Base-by-base conservation (phyloP, 1,140 invertebrate genomes). In the Atopsyche davidsoni region DNA sequence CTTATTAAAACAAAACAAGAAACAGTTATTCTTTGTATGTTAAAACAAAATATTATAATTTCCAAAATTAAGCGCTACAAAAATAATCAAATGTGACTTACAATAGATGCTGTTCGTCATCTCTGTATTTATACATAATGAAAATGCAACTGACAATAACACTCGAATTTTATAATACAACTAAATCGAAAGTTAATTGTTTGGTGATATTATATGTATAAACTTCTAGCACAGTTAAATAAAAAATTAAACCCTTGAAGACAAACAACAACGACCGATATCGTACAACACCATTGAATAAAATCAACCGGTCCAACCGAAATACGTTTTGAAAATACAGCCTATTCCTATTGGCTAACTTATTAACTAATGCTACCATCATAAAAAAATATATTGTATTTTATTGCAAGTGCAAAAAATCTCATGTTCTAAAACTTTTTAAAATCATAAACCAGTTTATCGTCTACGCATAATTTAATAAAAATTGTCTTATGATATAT, bases 71-170 rank as follows among this genome's bases (percentile, higher is more conserved):
- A 40, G 6, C 38, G 10, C 24, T 7, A 28, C 6, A n/a, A n/a
- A 28, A 7, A 28, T 31, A 14, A 13, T 35, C 28, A 11, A 28
- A 28, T 28, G 19, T n/a, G 10, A 51, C 48, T 43, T 45, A 51
- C 48, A 51, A 51, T 14, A 51, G 17, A 14, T 44, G n/a, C 7
- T 18, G 24, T 28, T 51, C 48, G 34, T 45, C 42, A 25, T 45
- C 41, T n/a, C 32, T 44, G 18, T 38, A 51, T 14, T 43, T 34
- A 28, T 36, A 44, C 48, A 51, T 51, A 22, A n/a, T n/a, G n/a
- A n/a, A n/a, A n/a, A n/a, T n/a, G n/a, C n/a, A n/a, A n/a, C n/a
- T n/a, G n/a, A n/a, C n/a, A n/a, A n/a, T n/a, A n/a, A n/a, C n/a
- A n/a, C n/a, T n/a, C n/a, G n/a, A n/a, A n/a, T 35, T 28, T 28